A percentile compares a stretch with the other conserved stretches of the same genome.
Evolutionary conservation across 2,113 vertebrate species (phyloP).

Genomic region (Corythoichthys haematopterus): DNA sequence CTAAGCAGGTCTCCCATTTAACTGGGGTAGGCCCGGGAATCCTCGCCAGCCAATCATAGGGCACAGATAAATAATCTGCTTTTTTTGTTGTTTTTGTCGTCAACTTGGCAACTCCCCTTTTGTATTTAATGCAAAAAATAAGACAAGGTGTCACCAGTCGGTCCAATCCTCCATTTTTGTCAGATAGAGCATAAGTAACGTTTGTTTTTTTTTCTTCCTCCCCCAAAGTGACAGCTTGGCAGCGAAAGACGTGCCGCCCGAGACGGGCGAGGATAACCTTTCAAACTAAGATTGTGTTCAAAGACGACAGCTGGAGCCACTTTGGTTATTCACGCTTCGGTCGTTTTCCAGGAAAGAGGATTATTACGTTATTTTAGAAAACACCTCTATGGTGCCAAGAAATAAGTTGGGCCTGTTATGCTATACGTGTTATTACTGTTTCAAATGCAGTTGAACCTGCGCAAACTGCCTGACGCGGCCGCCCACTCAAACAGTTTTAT

Average conservation of each 20-base stretch:
- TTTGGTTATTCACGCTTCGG: slow-evolving; percentile 20
- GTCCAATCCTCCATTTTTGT: slow-evolving; percentile 8
- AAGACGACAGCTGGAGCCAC: slow-evolving; percentile 21
- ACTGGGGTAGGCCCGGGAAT: neutral
- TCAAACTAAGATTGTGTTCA: slow-evolving; percentile 23
- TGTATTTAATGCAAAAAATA: slow-evolving; percentile 17
- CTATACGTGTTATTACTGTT: neutral
- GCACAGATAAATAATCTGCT: neutral
- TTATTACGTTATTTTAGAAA: neutral
- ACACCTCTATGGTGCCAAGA: neutral
- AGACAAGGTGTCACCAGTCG: slow-evolving; percentile 2
- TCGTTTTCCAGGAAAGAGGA: slow-evolving; percentile 5
- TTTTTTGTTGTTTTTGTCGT: neutral
- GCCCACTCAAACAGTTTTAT: neutral
- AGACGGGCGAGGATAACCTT: slow-evolving; percentile 24
- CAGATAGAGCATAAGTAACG: neutral
- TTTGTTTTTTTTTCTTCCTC: neutral
- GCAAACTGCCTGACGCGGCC: neutral
- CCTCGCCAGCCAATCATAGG: neutral
- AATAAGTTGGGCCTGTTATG: neutral
- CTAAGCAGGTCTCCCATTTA: neutral
- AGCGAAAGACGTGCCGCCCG: slow-evolving; percentile 4
- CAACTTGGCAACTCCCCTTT: slow-evolving; percentile 1
- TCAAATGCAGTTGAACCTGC: neutral
- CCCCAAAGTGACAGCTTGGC: slow-evolving; percentile 30